Conservation (phyloP, 2,888 invertebrate genomes). For the Machimus rusticus region DNA sequence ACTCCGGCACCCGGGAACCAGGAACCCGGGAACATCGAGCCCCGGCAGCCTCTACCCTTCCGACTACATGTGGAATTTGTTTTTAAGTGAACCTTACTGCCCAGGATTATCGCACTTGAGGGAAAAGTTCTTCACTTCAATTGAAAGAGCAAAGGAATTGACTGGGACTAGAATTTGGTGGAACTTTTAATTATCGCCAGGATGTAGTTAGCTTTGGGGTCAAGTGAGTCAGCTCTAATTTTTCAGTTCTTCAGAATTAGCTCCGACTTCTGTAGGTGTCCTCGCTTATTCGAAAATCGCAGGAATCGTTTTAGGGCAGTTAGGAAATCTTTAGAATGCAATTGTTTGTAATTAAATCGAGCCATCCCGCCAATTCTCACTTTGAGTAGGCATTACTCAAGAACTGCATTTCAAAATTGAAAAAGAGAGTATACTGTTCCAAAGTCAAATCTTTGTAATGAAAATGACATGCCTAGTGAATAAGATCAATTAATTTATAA, state of each 20-base stretch:
- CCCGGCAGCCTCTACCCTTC: neutral
- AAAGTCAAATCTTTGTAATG: neutral
- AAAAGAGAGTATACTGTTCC: neutral
- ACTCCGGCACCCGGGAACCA: neutral
- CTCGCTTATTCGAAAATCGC: neutral
- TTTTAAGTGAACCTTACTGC: constrained; percentile 28
- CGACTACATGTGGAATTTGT: neutral
- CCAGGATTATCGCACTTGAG: constrained; percentile 20
- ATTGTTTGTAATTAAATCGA: neutral
- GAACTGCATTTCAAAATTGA: neutral
- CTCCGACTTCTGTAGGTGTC: neutral
- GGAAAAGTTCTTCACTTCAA: constrained; percentile 8
- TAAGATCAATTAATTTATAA: too few species aligned
- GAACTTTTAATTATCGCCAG: constrained; percentile 16
- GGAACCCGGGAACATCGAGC: neutral
- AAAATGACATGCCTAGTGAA: too few species aligned
- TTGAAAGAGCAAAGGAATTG: constrained; percentile 15
- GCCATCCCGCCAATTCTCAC: neutral
- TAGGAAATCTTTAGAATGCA: neutral
- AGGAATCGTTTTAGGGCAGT: neutral
- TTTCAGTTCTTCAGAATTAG: neutral
- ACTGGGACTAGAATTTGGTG: neutral
- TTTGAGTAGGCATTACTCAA: neutral
- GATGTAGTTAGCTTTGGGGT: neutral
- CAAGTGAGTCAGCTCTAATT: constrained; percentile 2